Conservation (phyloP, 2,797 vertebrate species). For the Momotus momota region DNA sequence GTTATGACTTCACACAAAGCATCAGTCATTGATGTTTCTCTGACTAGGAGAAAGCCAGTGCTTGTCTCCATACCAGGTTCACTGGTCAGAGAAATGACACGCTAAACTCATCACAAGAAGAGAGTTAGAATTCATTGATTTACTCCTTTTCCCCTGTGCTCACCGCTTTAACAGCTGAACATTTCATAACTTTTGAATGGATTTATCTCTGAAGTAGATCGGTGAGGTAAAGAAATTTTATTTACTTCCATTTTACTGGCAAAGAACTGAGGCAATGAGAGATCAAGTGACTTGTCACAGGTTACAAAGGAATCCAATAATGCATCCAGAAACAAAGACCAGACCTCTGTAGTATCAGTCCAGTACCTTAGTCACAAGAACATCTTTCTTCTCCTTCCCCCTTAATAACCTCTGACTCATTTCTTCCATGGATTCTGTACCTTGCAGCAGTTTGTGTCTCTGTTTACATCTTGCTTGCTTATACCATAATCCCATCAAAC, state of each 20-base stretch:
- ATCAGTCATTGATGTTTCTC: background rate
- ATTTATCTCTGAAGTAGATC: conserved; percentile 39
- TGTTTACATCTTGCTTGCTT: conserved; percentile 14
- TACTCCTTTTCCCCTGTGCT: conserved; percentile 23
- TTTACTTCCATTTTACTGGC: conserved; percentile 53
- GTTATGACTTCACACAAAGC: background rate
- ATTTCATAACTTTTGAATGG: conserved; percentile 55
- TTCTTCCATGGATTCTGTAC: background rate
- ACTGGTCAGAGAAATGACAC: background rate
- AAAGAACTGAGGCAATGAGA: conserved; percentile 38
- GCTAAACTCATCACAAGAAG: background rate
- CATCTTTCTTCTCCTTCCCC: conserved; percentile 43
- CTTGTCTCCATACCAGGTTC: background rate
- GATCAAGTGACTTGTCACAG: conserved; percentile 61
- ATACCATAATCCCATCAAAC: background rate
- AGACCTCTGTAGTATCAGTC: conserved; percentile 27
- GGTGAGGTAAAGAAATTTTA: conserved; percentile 34
- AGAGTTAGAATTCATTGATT: conserved; percentile 35
- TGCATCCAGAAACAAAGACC: conserved; percentile 28
- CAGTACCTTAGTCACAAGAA: conserved; percentile 1
- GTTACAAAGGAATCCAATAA: conserved; percentile 49
- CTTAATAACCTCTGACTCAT: conserved; percentile 48
- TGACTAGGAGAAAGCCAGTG: background rate
- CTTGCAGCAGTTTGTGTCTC: conserved; percentile 16
- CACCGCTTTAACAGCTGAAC: conserved; percentile 24